phyloP scores from a whole-genome alignment of 37 sponge, comb jelly and placozoan genomes.

The Aplysina aerophoba region DNA sequence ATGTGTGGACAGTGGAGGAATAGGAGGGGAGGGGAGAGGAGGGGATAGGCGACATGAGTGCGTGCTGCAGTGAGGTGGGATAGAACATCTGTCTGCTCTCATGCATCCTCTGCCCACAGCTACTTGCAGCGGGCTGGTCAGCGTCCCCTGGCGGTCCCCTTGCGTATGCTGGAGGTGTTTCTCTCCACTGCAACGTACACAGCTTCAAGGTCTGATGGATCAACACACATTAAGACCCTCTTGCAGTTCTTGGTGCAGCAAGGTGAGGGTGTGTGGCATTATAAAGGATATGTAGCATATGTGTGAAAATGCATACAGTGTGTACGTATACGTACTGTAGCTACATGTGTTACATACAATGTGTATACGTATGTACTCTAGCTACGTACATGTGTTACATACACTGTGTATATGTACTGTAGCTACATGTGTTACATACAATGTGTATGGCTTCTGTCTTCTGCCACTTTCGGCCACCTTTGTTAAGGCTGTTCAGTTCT shows the following conservation, averaged over 20 bases:
- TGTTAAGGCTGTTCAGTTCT: not conserved
- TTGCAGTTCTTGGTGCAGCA: not conserved
- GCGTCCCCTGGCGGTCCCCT: slow-evolving; percentile 46
- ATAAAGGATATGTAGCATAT: too few relatives aligned
- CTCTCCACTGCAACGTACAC: slow-evolving; percentile 5
- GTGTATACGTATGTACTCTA: too few relatives aligned
- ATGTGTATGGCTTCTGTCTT: too few relatives aligned
- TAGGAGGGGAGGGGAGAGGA: not conserved
- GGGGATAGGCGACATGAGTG: not conserved
- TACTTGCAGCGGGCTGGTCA: not conserved
- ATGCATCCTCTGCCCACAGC: not conserved
- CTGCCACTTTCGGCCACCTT: not conserved
- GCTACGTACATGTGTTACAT: too few relatives aligned
- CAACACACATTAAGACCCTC: not conserved
- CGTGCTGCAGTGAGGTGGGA: not conserved
- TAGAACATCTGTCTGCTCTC: not conserved
- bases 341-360: too few relatives aligned
- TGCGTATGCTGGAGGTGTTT: slow-evolving; percentile 66
- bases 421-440: too few relatives aligned
- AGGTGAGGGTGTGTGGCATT: slow-evolving; percentile 9
- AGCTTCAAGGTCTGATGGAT: not conserved
- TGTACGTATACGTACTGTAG: too few relatives aligned
- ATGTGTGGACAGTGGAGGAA: slow-evolving; percentile 34
- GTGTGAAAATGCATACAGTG: too few relatives aligned
- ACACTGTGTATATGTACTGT: too few relatives aligned